Base-by-base conservation (phyloP, 1,140 invertebrate genomes). In the Forficula auricularia region DNA sequence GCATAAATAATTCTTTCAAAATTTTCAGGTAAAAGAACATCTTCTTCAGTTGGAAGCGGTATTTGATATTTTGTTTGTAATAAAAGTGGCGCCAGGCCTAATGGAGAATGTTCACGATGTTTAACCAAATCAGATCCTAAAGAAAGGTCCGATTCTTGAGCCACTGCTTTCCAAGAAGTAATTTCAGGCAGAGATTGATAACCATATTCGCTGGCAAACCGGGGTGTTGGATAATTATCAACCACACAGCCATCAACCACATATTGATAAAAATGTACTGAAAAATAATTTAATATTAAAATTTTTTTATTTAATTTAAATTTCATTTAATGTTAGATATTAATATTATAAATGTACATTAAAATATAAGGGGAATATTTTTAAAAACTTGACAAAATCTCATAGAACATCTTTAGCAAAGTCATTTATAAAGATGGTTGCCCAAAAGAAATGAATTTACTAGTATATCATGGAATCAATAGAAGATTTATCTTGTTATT, bases 161-260 rank as follows among this genome's bases (percentile, higher is more conserved):
- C 53, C 2, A 71, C 70, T 1, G 68, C 73, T 14, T 68, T 52
- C 51, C 82, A 61, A 2, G 79, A 74, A 19, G 63, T 58, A 10
- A 76, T 57, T 3, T 76, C 77, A 0, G 91, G 88, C 31, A 85
- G 65, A 3, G 89, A 85, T 59, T 97, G 90, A 49, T 89, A 82
- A 9, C 95, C 95, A 58, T 94, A 98, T 61, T 98, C 95, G 0
- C 91, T 94, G 13, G 79, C 73, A 61, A 98, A 95, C 48, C 92
- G 70, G 1, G 87, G 73, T 10, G 68, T 68, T 1, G 83, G 83
- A 60, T 79, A 95, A 6, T 68, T 75, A 33, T 65, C 71, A 13
- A 73, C 65, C 47, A 82, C 60, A 88, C 89, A 98, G 37, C 77
- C 72, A 55, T 96, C 77, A 43, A 60, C 60, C 0, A 76, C 14